phyloP scores from a whole-genome alignment of 2,888 invertebrate species.

The Cylloceria caligata region DNA sequence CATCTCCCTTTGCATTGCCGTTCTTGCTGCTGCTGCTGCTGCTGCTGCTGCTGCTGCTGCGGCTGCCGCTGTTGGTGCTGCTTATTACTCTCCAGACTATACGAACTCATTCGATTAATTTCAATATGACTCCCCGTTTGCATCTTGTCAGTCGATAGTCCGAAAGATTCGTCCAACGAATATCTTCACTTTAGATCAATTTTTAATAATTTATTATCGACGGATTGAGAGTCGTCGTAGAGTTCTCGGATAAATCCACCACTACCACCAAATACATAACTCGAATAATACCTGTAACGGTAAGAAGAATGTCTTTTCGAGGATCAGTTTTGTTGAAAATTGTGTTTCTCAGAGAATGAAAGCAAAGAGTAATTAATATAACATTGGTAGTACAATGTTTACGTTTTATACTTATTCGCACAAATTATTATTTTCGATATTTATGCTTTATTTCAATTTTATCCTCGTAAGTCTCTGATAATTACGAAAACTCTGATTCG shows the following conservation, averaged over 20 bases:
- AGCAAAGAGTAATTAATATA: no score
- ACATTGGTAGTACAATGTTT: no score
- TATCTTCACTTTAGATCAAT: neutral
- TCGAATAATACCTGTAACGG: neutral
- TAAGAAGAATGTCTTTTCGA: neutral
- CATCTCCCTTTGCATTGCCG: conserved; percentile 34
- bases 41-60: neutral
- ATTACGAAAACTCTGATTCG: no score
- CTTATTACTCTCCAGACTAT: neutral
- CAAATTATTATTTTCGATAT: no score
- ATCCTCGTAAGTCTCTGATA: no score
- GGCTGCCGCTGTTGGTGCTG: neutral
- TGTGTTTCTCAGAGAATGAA: no score
- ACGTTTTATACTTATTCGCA: no score
- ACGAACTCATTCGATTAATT: conserved; percentile 22
- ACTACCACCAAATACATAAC: neutral
- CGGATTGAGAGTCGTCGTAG: no score
- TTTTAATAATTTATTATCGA: neutral
- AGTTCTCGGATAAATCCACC: neutral
- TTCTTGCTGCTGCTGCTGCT: neutral
- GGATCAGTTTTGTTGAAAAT: neutral
- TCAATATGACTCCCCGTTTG: neutral
- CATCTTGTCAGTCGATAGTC: neutral
- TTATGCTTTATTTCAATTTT: no score
- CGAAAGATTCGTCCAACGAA: neutral